A percentile compares a stretch with the other conserved stretches of the same genome.
Conservation (phyloP, 2,797 vertebrate genomes). For the Erethizon dorsatum region DNA sequence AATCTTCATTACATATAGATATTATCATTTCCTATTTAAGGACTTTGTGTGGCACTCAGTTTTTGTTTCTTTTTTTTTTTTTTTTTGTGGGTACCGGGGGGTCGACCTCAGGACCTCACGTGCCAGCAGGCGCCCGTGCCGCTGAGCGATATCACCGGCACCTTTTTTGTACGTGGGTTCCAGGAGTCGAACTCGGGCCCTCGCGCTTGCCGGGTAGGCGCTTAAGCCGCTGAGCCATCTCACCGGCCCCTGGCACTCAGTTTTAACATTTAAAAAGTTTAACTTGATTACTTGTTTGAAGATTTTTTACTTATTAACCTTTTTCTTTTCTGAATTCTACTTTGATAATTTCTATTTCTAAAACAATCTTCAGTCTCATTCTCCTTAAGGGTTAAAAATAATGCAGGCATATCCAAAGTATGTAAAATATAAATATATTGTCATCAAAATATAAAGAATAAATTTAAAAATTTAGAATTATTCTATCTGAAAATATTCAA, state of each 20-base stretch:
- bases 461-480: not conserved
- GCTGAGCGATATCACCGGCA: too few relatives aligned
- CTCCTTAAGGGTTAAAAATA: constrained; percentile 36
- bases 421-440: not conserved
- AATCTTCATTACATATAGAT: constrained; percentile 21
- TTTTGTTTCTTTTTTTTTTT: too few relatives aligned
- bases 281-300: constrained; percentile 11
- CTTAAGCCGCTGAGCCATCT: too few relatives aligned
- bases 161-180: too few relatives aligned
- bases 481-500: not conserved
- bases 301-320: not conserved
- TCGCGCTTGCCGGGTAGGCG: too few relatives aligned
- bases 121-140: too few relatives aligned
- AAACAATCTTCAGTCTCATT: not conserved
- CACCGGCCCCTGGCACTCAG: not conserved
- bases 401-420: not conserved
- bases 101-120: too few relatives aligned
- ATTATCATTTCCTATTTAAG: not conserved
- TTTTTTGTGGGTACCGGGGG: too few relatives aligned
- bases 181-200: too few relatives aligned
- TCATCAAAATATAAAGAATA: constrained; percentile 36
- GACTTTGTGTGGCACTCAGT: not conserved
- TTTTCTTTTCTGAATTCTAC: constrained; percentile 46
- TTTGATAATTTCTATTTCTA: constrained; percentile 3
- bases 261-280: not conserved